Evolutionary conservation across 2,888 invertebrate genomes (phyloP).

Genomic region (Platycheirus albimanus): DNA sequence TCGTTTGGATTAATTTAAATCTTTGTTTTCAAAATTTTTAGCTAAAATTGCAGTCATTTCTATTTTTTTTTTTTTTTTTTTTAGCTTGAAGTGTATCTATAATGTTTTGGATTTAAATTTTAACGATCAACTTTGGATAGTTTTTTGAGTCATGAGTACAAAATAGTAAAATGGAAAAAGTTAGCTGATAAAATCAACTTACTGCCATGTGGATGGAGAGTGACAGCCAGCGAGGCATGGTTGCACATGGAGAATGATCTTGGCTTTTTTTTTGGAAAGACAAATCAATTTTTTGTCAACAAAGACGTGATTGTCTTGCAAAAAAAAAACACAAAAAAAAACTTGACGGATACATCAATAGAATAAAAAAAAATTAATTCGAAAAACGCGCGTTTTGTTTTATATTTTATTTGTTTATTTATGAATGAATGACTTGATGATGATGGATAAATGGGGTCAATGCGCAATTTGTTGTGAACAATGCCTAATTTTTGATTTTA

Average conservation of each 20-base stretch:
- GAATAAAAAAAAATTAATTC: conserved; percentile 38
- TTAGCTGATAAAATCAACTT: not conserved
- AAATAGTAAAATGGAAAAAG: conserved; percentile 11
- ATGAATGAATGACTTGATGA: conserved; percentile 7
- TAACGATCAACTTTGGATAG: not conserved
- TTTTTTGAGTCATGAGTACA: conserved; percentile 3
- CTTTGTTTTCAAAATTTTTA: conserved; percentile 10
- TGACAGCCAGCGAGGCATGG: too few species aligned
- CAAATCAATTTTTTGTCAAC: conserved; percentile 2
- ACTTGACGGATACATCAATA: conserved; percentile 27
- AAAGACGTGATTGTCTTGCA: conserved; percentile 19
- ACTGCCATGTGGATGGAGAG: too few species aligned
- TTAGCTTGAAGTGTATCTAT: not conserved
- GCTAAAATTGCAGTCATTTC: conserved; percentile 6
- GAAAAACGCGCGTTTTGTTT: conserved; percentile 60
- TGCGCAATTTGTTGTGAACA: not conserved
- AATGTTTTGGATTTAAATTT: not conserved
- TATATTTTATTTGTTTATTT: conserved; percentile 36
- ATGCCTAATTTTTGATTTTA: conserved; percentile 1
- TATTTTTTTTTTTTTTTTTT: conserved; percentile 6
- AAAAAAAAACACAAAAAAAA: too few species aligned
- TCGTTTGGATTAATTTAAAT: conserved; percentile 41
- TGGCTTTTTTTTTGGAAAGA: not conserved
- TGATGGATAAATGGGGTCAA: conserved; percentile 55
- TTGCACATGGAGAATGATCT: conserved; percentile 4